Evolutionary conservation across 2,888 invertebrate genomes (phyloP).

Genomic region (Metallyticus violacea): DNA sequence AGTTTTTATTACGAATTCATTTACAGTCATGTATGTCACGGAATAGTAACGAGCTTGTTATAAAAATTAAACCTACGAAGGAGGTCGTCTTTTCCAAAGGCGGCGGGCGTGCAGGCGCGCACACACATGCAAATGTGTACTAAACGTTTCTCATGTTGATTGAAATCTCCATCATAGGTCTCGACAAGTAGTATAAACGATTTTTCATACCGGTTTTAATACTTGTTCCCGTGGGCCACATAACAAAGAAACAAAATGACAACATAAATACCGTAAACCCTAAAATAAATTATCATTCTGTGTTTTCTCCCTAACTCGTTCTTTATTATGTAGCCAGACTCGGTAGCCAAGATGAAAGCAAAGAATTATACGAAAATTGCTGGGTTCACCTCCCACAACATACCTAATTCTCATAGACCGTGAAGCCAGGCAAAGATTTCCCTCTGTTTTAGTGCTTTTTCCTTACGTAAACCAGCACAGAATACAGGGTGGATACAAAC

Average conservation of each 20-base stretch:
- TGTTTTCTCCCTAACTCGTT: neutral
- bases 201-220: neutral
- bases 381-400: neutral
- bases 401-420: neutral
- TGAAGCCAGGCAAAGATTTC: neutral
- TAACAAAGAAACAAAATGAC: no score
- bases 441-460: no score
- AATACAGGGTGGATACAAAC: no score
- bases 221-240: neutral
- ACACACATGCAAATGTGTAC: neutral
- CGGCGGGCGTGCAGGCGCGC: neutral
- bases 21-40: neutral
- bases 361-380: neutral
- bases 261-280: neutral
- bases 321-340: neutral
- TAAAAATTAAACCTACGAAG: neutral
- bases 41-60: neutral
- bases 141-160: neutral
- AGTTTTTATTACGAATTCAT: no score
- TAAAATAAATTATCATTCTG: neutral
- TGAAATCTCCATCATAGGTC: neutral
- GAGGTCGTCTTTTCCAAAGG: no score
- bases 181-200: neutral
- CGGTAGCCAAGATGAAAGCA: neutral
- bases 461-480: no score